A percentile compares a stretch with the other conserved stretches of the same genome.
Evolutionary conservation across 2,113 vertebrate genomes (phyloP).

Genomic region (Phylloscopus whistleri): DNA sequence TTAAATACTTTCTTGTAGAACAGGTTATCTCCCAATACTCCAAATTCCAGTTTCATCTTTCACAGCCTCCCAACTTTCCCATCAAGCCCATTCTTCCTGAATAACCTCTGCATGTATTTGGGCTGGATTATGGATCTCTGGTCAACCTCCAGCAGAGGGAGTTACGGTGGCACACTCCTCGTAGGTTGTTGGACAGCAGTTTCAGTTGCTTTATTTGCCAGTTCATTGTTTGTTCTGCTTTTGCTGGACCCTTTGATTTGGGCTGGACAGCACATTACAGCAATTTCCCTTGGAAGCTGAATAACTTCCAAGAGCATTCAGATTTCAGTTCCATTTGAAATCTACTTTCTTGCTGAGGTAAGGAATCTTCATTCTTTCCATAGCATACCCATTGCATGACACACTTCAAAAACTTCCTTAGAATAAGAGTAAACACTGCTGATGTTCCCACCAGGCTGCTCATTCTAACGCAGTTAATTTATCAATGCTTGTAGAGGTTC

Average conservation of each 20-base stretch:
- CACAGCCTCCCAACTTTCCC: not conserved
- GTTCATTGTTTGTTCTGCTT: not conserved
- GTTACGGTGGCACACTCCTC: not conserved
- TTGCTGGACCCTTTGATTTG: not conserved
- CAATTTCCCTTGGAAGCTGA: not conserved
- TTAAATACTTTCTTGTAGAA: not conserved
- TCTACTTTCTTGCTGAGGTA: not conserved
- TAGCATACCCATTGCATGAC: not conserved
- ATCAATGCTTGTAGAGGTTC: not conserved
- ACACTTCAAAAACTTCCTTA: not conserved
- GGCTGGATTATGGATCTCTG: not conserved
- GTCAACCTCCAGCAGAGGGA: not conserved
- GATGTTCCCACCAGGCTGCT: not conserved
- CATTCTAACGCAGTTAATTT: not conserved
- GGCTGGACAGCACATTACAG: not conserved
- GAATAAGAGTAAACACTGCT: not conserved
- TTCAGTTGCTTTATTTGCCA: not conserved
- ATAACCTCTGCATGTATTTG: not conserved
- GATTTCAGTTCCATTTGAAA: not conserved
- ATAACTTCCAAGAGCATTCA: not conserved
- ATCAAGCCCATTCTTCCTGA: rapidly evolving
- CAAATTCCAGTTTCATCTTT: not conserved
- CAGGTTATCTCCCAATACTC: not conserved
- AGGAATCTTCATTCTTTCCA: not conserved
- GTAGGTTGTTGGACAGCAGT: not conserved